phyloP scores from a whole-genome alignment of 35 echinoderm and acorn worm genomes.

The Acanthaster planci region DNA sequence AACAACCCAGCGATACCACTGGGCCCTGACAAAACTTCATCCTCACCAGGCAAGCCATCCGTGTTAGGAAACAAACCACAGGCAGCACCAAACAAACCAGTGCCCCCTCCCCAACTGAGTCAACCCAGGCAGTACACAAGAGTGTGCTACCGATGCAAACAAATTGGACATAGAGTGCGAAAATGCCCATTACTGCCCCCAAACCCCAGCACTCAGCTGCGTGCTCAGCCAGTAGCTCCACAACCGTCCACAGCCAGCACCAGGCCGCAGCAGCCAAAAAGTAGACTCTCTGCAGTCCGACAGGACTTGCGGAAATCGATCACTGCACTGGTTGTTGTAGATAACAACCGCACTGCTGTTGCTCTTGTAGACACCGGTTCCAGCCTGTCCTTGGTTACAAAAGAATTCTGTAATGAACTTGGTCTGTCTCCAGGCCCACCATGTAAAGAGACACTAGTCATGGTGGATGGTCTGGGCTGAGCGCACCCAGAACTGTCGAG shows the following conservation, averaged over 20 bases:
- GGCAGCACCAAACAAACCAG: too few species aligned
- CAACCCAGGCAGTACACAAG: too few species aligned
- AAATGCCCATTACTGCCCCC: conserved; percentile 8
- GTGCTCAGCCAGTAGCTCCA: too few species aligned
- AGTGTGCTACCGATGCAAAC: background rate
- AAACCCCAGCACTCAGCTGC: background rate
- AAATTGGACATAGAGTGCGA: conserved; percentile 8
- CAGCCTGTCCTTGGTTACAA: conserved; percentile 28
- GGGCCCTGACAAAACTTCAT: too few species aligned
- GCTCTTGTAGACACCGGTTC: conserved; percentile 53
- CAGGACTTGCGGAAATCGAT: background rate
- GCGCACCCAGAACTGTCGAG: background rate
- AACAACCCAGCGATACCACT: too few species aligned
- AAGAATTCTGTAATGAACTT: conserved; percentile 45
- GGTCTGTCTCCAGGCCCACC: background rate
- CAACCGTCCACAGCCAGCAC: too few species aligned
- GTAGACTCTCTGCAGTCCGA: too few species aligned
- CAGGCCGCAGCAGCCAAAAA: too few species aligned
- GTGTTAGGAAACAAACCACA: too few species aligned
- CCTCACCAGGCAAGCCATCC: too few species aligned
- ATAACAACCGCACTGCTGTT: background rate
- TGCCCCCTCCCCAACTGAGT: too few species aligned
- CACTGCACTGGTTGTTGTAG: background rate
- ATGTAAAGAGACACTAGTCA: background rate
- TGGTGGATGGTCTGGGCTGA: background rate